phyloP scores from a whole-genome alignment of 2,797 vertebrate species.

The Graptemys geographica region DNA sequence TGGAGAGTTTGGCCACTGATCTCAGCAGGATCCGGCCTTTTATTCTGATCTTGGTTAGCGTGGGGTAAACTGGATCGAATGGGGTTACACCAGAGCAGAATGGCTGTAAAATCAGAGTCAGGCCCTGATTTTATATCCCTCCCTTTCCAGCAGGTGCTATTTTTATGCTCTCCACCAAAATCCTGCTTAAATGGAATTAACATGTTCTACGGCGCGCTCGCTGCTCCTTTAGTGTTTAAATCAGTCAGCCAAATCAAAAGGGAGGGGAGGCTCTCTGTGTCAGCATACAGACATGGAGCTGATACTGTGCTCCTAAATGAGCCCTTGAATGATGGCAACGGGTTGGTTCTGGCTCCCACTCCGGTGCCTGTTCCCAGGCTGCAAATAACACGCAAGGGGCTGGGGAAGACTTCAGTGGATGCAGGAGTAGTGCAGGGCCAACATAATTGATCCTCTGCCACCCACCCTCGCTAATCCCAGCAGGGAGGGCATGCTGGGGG shows the following conservation, averaged over 20 bases:
- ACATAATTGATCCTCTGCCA: neutral
- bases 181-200: neutral
- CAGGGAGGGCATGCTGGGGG: accelerated
- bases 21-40: neutral
- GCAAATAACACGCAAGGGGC: neutral
- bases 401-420: neutral
- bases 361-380: neutral
- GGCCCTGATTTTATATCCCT: neutral
- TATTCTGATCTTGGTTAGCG: neutral
- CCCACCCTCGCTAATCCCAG: accelerated
- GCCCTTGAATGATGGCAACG: neutral
- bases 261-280: neutral
- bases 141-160: neutral
- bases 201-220: neutral
- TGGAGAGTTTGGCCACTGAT: neutral
- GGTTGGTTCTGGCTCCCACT: neutral
- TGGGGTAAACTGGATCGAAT: neutral
- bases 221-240: neutral
- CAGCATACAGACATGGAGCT: neutral
- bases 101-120: neutral
- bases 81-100: neutral
- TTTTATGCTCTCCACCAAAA: neutral
- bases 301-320: neutral
- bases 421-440: neutral
- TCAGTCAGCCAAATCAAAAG: neutral